Base-by-base conservation (phyloP, 2,888 invertebrate genomes). In the Tyria jacobaeae region DNA sequence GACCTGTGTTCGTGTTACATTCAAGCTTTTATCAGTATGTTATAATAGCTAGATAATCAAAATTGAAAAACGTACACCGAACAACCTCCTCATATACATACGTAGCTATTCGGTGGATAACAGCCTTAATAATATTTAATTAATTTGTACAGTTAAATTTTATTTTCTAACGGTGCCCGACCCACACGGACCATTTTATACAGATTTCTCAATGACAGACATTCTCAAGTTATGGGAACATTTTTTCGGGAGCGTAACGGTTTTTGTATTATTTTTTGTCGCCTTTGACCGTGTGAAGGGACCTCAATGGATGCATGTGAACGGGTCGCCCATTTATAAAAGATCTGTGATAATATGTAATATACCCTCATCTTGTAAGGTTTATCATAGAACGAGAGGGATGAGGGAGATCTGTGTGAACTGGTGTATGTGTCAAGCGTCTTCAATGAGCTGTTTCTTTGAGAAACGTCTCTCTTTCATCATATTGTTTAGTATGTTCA, bases 221-320 rank as follows among this genome's bases (percentile, higher is more conserved):
- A 90, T 91, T 89, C 90, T 91, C 86, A 88, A 89, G 84, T 86
- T 89, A 91, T 91, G 92, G 86, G 90, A 90, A 89, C 80, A 82
- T 86, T 91, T 92, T 91, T 91, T 90, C 85, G 86, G 88, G 89
- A 88, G 86, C 90, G 83, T 93, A 93, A 93, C 93, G 92, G 93
- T 92, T 92, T 93, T 93, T 92, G 89, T 94, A 89, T 89, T 89
- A 89, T 91, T 94, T 94, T 94, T 93, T 92, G 91, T 90, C 87
- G 85, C 85, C 82, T 89, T 84, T 88, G 90, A 90, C 90, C 92
- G 93, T 91, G 92, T 90, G 91, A 92, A 90, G 89, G 89, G 89
- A 86, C 83, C 87, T 94, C 89, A 93, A 93, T 94, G 92, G 89
- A 86, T 89, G 84, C 87, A 89, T 91, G 89, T 89, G 89, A 86